A percentile compares a stretch with the other conserved stretches of the same genome.
Evolutionary conservation across 2,797 vertebrate genomes (phyloP).

Genomic region (Thalassophryne amazonica): DNA sequence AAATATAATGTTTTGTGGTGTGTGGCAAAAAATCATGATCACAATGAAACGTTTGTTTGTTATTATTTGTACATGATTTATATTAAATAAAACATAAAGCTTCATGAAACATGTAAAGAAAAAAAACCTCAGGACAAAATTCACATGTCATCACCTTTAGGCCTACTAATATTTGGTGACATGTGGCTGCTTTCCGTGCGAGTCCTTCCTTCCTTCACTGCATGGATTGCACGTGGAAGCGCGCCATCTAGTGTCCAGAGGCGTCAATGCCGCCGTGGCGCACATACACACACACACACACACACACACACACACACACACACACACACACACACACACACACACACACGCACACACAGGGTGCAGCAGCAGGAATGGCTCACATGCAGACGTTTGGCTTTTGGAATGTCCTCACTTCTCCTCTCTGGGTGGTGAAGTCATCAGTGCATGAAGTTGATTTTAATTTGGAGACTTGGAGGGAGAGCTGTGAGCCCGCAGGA

Average conservation of each 20-base stretch:
- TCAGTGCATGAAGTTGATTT: conserved; percentile 4
- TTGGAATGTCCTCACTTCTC: conserved; percentile 24
- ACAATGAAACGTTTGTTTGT: too few species aligned
- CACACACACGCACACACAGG: too few species aligned
- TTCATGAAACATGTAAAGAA: too few species aligned
- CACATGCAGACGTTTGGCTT: conserved; percentile 19
- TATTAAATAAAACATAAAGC: too few species aligned
- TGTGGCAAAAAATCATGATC: too few species aligned
- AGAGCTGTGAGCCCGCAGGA: not conserved
- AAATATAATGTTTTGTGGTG: too few species aligned
- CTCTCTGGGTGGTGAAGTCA: conserved; percentile 31
- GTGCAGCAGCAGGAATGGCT: conserved; percentile 39
- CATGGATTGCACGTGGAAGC: conserved; percentile 64
- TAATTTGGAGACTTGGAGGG: not conserved
- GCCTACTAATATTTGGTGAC: not conserved
- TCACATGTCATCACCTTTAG: not conserved
- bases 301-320: too few species aligned
- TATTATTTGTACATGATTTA: too few species aligned
- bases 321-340: too few species aligned
- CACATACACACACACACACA: too few species aligned
- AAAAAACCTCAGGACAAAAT: too few species aligned
- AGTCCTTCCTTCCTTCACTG: not conserved
- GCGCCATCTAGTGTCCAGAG: conserved; percentile 74
- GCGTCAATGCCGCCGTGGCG: not conserved
- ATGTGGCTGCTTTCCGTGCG: too few species aligned